A percentile compares a stretch with the other conserved stretches of the same genome.
Conservation (phyloP, 2,113 vertebrate genomes). For the Leiothrix lutea region DNA sequence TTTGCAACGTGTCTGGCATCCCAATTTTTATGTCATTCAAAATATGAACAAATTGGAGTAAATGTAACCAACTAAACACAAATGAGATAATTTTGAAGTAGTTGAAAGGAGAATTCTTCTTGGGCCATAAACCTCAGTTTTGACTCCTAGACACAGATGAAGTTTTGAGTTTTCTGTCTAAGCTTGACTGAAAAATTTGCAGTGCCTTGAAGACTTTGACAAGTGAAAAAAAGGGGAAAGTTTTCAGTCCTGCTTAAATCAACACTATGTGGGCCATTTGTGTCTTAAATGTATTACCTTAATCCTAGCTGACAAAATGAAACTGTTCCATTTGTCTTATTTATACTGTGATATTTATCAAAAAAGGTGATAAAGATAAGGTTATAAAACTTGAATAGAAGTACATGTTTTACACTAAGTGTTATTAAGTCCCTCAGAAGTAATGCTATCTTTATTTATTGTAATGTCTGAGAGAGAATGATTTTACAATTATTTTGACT, state of each 20-base stretch:
- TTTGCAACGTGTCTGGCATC: neutral
- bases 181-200: neutral
- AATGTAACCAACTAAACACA: neutral
- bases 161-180: neutral
- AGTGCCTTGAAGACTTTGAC: neutral
- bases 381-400: neutral
- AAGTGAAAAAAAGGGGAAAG: neutral
- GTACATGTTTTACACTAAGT: neutral
- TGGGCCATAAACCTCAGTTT: neutral
- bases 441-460: conserved; percentile 44
- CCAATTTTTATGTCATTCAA: neutral
- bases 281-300: neutral
- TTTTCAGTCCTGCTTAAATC: neutral
- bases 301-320: neutral
- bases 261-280: neutral
- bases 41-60: neutral
- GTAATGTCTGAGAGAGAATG: conserved; percentile 2
- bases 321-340: neutral
- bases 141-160: neutral
- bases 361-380: neutral
- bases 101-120: neutral
- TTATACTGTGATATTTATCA: neutral
- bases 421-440: conserved; percentile 19
- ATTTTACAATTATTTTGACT: conserved; percentile 56
- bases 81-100: neutral